phyloP scores from a whole-genome alignment of 2,113 vertebrate genomes.

The Phrynocephalus versicolor region DNA sequence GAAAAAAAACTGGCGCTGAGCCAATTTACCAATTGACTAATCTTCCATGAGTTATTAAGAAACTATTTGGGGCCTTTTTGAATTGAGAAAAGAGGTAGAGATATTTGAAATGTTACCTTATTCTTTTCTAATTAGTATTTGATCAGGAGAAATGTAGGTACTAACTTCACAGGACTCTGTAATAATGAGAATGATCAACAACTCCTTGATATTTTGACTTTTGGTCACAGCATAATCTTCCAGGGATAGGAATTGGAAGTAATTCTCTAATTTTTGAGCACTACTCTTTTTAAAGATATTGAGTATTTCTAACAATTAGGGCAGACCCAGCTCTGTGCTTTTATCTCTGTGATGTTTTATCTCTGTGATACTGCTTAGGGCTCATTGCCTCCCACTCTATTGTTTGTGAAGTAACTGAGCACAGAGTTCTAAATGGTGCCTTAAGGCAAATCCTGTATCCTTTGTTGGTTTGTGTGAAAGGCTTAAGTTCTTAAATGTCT shows the following conservation, averaged over 20 bases:
- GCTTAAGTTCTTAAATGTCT: too few relatives aligned
- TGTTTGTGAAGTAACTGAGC: neutral
- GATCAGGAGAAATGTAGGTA: neutral
- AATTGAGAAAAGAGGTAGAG: neutral
- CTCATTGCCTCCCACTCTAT: neutral
- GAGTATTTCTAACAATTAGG: neutral
- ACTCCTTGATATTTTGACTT: neutral
- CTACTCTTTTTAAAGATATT: neutral
- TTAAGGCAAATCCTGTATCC: neutral
- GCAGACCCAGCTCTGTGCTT: neutral
- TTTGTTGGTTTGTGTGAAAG: rapidly evolving
- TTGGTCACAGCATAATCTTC: neutral
- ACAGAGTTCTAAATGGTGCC: neutral
- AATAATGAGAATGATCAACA: neutral
- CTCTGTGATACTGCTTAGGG: neutral
- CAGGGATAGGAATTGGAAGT: neutral
- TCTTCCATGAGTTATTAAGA: too few relatives aligned
- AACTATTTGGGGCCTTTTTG: neutral
- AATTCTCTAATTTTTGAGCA: neutral
- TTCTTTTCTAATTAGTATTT: neutral
- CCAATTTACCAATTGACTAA: too few relatives aligned
- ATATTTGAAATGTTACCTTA: neutral
- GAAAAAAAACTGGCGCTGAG: too few relatives aligned
- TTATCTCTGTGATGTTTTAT: slow-evolving; percentile 14
- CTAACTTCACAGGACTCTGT: neutral